Base-by-base conservation (phyloP, 2,797 vertebrate species). In the Momotus momota region DNA sequence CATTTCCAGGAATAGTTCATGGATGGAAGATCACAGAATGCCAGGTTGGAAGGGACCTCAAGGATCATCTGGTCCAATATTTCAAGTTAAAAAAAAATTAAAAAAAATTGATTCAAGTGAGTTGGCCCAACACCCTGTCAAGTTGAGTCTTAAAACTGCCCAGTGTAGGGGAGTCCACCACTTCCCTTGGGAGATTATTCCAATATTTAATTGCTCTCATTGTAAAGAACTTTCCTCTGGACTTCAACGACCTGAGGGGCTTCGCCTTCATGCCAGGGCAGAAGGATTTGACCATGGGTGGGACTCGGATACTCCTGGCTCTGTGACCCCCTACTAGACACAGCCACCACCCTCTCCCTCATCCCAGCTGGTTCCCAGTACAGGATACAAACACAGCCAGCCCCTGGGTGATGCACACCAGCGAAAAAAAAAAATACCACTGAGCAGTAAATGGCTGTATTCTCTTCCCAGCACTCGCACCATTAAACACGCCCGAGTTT, bases 391-490 rank as follows among this genome's bases (percentile, higher is more conserved):
- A 61, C 4, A 58, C 64, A 18, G 54, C 26, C 22, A 51, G 6
- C 40, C n/a, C 26, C 16, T 0, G 1, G 26, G 18, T 7, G 40
- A 84, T 7, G 52, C 41, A 10, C 35, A 35, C 35, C 35, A 35
- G 35, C 7, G 35, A 35, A 35, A 35, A 35, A 35, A 35, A 35
- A 35, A 35, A 35, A n/a, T n/a, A n/a, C 86, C 54, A 91, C 71
- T 51, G 88, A 88, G 90, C 81, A 78, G 89, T 85, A 95, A 96
- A 95, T 45, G 52, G 70, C 57, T 78, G 31, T 86, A 52, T 95
- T 97, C 91, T 75, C 88, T 93, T 89, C 88, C 87, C 86, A 92
- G 95, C 89, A 60, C 89, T 81, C 57, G 45, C 41, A 81, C 94
- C 93, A 87, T 91, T 87, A 86, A 84, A 94, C 94, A 83, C 60